Evolutionary conservation across 1,140 invertebrate genomes (phyloP).

Genomic region (Drosophila tani): DNA sequence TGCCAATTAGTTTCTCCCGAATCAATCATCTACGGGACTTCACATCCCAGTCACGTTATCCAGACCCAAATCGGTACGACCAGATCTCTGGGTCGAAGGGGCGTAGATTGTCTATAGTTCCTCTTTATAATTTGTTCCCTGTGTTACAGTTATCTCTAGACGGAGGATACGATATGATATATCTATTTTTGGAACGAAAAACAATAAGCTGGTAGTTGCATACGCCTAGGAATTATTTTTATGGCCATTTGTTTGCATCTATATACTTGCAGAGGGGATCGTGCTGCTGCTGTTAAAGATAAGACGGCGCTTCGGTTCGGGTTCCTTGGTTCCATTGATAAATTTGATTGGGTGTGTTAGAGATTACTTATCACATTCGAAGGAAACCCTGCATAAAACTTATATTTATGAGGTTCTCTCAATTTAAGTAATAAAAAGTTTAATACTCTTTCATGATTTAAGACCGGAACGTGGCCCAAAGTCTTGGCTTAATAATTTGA

Average conservation of each 20-base stretch:
- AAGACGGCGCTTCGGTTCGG: conserved; percentile 21
- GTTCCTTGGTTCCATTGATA: conserved; percentile 32
- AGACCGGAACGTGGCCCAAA: background rate
- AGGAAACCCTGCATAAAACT: conserved; percentile 1
- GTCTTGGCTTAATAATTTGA: background rate
- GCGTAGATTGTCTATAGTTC: background rate
- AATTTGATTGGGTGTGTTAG: conserved; percentile 2
- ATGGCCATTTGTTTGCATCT: conserved; percentile 15
- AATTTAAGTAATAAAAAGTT: background rate
- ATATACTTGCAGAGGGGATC: background rate
- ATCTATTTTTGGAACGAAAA: conserved; percentile 1
- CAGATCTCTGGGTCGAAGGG: background rate
- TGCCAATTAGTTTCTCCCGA: conserved; percentile 21
- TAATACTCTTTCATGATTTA: conserved; percentile 35
- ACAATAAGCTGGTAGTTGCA: conserved; percentile 9
- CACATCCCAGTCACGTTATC: conserved; percentile 37
- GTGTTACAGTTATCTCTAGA: conserved; percentile 16
- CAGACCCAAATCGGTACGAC: background rate
- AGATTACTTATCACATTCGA: conserved; percentile 30
- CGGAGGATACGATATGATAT: conserved; percentile 9
- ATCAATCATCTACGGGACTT: conserved; percentile 23
- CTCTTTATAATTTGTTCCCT: background rate
- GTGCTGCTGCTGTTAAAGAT: conserved; percentile 25
- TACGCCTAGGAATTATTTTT: conserved; percentile 7
- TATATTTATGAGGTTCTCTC: conserved; percentile 18